Evolutionary conservation across 2,888 invertebrate species (phyloP), one percentile per base, ranked within the genome.

Genomic region (Trichopria drosophilae): DNA sequence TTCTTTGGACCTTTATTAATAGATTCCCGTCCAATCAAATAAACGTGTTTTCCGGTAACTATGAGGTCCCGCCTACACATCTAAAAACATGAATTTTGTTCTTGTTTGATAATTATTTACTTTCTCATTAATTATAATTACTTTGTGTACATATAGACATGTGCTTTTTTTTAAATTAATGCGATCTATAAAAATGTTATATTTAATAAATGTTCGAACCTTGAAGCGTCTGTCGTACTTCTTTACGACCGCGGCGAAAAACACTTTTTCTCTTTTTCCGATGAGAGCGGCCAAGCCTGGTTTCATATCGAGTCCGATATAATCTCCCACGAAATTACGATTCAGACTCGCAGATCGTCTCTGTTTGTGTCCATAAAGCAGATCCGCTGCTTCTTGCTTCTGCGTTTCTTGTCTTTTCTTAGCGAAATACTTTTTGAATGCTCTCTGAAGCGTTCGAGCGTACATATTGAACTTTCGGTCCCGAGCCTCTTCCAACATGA

Each of bases 161-260:
- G n/a, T n/a, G n/a, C n/a, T n/a, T n/a, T n/a, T n/a, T n/a, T n/a
- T n/a, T n/a, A n/a, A n/a, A n/a, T n/a, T n/a, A n/a, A n/a, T n/a
- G n/a, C n/a, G n/a, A n/a, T n/a, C n/a, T 10, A 26, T 12, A 23
- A n/a, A 53, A 24, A 32, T 23, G 41, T 15, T n/a, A 22, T 20
- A 26, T n/a, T 44, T 46, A 41, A 26, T 6, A 29, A 45, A 35
- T 40, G 28, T n/a, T 53, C 60, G 60, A 59, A 83, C 83, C 79
- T 83, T 84, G 65, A 85, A 86, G 45, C 82, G 69, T 40, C 85
- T 74, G 67, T 86, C 85, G 72, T 81, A 85, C 69, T 86, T 86
- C 60, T 78, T 79, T 29, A 84, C 82, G 28, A 81, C 79, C 65
- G 82, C 81, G 22, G 85, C 84, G 73, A 84, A 86, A 53, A 81